A percentile compares a stretch with the other conserved stretches of the same genome.
These are phyloP conservation scores for Diaperis boleti DNA, from an alignment of 2,888 invertebrate species.

Conservation along the genomic window DNA sequence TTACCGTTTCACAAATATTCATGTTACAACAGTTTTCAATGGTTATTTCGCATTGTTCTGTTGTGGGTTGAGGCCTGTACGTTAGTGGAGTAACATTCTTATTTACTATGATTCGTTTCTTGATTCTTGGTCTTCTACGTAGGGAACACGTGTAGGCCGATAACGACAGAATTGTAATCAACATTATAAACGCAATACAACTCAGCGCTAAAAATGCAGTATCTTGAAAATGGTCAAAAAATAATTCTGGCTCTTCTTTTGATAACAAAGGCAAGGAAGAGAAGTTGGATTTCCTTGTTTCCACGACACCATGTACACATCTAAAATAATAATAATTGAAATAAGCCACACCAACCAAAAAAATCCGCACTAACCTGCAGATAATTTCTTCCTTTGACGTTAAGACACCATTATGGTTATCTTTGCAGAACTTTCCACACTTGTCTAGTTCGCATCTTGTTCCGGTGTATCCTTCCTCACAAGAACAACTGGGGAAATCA, in stretches of 20 bases:
- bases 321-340: too few relatives aligned
- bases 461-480: conserved; percentile 68
- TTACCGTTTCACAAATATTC: conserved; percentile 94
- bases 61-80: conserved; percentile 75
- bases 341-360: too few relatives aligned
- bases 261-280: conserved; percentile 35
- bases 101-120: conserved; percentile 84
- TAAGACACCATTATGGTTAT: conserved; percentile 46
- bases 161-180: conserved; percentile 50
- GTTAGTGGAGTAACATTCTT: conserved; percentile 83
- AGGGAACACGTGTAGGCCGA: conserved; percentile 49
- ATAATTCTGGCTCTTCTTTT: conserved; percentile 29
- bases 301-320: conserved; percentile 23
- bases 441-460: conserved; percentile 71
- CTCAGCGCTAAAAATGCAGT: conserved; percentile 52
- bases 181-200: conserved; percentile 47
- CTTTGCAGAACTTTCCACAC: conserved; percentile 64
- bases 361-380: conserved; percentile 59
- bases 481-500: conserved; percentile 67
- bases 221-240: conserved; percentile 52
- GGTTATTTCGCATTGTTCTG: conserved; percentile 84
- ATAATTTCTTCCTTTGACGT: conserved; percentile 50
- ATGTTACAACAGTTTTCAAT: conserved; percentile 94
- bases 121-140: conserved; percentile 69
- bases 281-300: conserved; percentile 11